Evolutionary conservation across 2,113 vertebrate species (phyloP), one percentile per base, ranked within the genome.

Genomic region (Sceloporus undulatus): DNA sequence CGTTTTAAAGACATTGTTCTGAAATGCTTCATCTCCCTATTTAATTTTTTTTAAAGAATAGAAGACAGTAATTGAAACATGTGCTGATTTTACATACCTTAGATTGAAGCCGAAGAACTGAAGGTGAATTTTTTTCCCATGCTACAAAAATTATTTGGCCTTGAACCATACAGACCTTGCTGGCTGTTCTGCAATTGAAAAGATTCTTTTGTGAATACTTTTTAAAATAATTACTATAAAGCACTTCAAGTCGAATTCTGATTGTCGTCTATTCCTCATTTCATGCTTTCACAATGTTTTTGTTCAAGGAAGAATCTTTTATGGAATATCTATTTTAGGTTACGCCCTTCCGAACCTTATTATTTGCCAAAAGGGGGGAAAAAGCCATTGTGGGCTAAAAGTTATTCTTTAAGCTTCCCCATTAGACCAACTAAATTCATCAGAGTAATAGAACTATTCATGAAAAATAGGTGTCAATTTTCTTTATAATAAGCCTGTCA

Each of bases 281-380:
- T 94, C 92, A 92, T 91, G 94, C 91, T 93, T 96, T 94, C 74
- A 85, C 94, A 91, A 81, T 88, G 92, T 95, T 94, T 95, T 94
- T 94, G 91, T 90, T 95, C 93, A 79, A 94, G 93, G 94, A 93
- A 89, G 91, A 94, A 94, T 94, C 94, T 93, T 95, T 95, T 92
- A 95, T 92, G 84, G 92, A 95, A 96, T 79, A 78, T 95, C 95
- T 95, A 86, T 93, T 96, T 96, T 95, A 94, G 95, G 93, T 93
- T 79, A 91, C 89, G 93, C 95, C 93, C 93, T 95, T 91, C 89
- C 91, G 95, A 95, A 95, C 91, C 95, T 94, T 93, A 90, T 94
- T 95, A 95, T 94, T 92, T 94, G 80, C 92, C 90, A 94, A 93
- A 18, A 82, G 88, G 87, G 83, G 88, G 88, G 73, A 89, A 94